Evolutionary conservation across 37 sponge, comb jelly and placozoan genomes (phyloP).

Genomic region (Halisarca cf. caerulea): DNA sequence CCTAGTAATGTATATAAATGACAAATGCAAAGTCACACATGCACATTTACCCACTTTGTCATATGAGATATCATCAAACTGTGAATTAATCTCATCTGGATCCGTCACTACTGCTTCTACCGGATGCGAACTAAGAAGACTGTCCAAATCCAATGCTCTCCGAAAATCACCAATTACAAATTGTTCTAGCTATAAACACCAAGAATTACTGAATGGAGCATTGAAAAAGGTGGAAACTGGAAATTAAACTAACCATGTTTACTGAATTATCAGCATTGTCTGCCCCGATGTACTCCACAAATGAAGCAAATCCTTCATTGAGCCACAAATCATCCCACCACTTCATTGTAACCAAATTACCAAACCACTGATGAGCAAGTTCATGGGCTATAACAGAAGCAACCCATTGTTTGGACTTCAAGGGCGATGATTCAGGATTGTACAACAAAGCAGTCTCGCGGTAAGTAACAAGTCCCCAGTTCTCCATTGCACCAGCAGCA

Average conservation of each 20-base stretch:
- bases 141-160: constrained; percentile 19
- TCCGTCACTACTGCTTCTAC: constrained; percentile 38
- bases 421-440: constrained; percentile 47
- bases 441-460: constrained; percentile 89
- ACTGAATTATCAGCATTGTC: constrained; percentile 24
- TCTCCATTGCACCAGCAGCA: constrained; percentile 97
- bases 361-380: constrained; percentile 99
- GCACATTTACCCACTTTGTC: constrained; percentile 81
- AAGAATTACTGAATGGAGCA: too few species aligned
- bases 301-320: constrained; percentile 97
- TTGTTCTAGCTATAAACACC: background rate
- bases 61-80: constrained; percentile 97
- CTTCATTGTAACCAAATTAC: constrained; percentile 97
- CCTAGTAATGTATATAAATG: too few species aligned
- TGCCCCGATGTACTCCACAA: constrained; percentile 88
- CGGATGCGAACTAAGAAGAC: background rate
- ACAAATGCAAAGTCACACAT: too few species aligned
- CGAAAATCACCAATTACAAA: constrained; percentile 5
- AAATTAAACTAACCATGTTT: too few species aligned
- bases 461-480: constrained; percentile 97
- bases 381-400: constrained; percentile 91
- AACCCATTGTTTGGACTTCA: constrained; percentile 77
- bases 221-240: too few species aligned
- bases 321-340: constrained; percentile 99
- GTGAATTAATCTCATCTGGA: constrained; percentile 83